These are phyloP conservation scores for Sebastes nivosus DNA, from an alignment of 2,797 vertebrate genomes.

Conservation along the genomic window DNA sequence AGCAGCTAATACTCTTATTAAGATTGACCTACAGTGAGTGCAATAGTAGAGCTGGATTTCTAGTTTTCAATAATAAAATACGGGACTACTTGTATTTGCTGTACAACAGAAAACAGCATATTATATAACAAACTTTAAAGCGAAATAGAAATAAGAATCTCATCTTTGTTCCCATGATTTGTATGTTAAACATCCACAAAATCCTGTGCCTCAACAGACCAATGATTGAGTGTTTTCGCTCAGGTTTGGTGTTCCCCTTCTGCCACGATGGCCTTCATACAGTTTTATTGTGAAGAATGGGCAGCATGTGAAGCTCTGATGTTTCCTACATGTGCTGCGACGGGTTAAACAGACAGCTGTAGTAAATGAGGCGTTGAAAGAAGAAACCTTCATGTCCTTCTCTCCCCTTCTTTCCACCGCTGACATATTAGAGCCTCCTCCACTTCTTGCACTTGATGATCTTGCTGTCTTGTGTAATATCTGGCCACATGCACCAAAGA, in stretches of 20 bases:
- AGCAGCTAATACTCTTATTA: background rate
- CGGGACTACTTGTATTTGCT: no score
- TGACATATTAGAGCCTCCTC: conserved; percentile 9
- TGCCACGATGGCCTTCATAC: conserved; percentile 4
- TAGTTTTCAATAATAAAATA: background rate
- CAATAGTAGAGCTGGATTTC: background rate
- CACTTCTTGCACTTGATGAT: background rate
- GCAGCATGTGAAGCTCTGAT: conserved; percentile 29
- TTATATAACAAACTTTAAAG: background rate
- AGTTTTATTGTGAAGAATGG: conserved; percentile 24
- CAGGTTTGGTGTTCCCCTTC: conserved; percentile 15
- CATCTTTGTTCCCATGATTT: background rate
- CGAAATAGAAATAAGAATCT: background rate
- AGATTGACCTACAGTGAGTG: background rate
- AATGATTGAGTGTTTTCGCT: background rate
- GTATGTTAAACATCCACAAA: background rate
- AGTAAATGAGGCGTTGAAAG: conserved; percentile 65
- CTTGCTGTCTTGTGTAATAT: background rate
- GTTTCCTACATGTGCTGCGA: conserved; percentile 24
- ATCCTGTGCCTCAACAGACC: background rate
- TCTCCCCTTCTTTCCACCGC: conserved; percentile 13
- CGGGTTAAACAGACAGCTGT: conserved; percentile 39
- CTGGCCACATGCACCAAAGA: background rate
- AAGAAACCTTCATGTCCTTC: conserved; percentile 31
- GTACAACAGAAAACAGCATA: background rate